Base-by-base conservation (phyloP, 2,113 vertebrate species). In the Asarcornis scutulata region DNA sequence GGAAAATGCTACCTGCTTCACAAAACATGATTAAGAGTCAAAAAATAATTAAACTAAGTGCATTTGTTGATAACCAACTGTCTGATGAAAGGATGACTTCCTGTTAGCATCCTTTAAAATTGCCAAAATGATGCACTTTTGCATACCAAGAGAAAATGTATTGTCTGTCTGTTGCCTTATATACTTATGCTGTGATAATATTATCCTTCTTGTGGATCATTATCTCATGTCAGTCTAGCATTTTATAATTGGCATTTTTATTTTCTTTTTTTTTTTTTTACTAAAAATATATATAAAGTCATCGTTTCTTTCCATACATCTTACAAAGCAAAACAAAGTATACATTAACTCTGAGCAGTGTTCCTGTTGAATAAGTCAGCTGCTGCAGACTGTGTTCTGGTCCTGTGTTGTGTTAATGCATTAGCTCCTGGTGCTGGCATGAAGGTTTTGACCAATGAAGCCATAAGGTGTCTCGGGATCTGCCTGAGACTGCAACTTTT, bases 11-110 rank as follows among this genome's bases (percentile, higher is more conserved):
- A 40, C 23, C 29, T 90, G 17, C 42, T 91, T 75, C 62, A 34
- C 55, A 40, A 69, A 93, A 82, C 31, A 53, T 75, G 78, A 89
- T 77, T 80, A 72, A 90, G 38, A 88, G 76, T 67, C 32, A 95
- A 89, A 91, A 90, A 60, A 85, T 85, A 88, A 94, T 93, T 96
- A 92, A 93, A 72, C 58, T 83, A 95, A 95, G 46, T 86, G 46
- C 50, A 60, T 29, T 36, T 93, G 52, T 67, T 85, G 82, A 71
- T 76, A 96, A 55, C 32, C 82, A 86, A 75, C 42, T 84, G 36
- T 80, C 68, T 90, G 83, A 60, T 77, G 80, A 83, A 95, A 86
- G 56, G 34, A 81, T 88, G 31, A 68, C 52, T 95, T 94, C 42
- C 72, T 88, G 32, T 67, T 90, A 88, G 42, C 48, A 53, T 75